Percentiles rank a stretch among this genome's conserved stretches.
Conservation (phyloP, 2,797 vertebrate species). For the Neosilurus hyrtlii region DNA sequence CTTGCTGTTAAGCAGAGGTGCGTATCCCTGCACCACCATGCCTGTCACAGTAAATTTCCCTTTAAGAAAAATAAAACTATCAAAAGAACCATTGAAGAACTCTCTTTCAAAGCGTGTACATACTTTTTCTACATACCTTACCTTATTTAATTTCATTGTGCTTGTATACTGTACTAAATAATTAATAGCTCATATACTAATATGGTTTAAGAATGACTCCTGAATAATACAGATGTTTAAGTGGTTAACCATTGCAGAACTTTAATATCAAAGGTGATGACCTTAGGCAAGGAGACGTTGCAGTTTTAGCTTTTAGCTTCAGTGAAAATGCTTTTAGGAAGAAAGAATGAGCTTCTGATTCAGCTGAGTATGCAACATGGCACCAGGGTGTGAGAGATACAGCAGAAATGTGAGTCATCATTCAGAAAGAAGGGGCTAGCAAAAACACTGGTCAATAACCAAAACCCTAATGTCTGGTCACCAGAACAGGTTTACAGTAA, state of each 20-base stretch:
- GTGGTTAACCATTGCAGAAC: not conserved
- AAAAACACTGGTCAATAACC: not conserved
- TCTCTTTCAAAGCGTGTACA: not conserved
- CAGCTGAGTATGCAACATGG: conserved; percentile 18
- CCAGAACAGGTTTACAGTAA: no score
- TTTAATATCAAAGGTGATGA: not conserved
- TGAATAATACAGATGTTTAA: conserved; percentile 3
- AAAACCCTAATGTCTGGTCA: not conserved
- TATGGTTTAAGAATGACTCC: not conserved
- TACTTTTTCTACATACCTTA: not conserved
- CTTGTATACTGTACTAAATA: not conserved
- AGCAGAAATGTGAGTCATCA: conserved; percentile 1
- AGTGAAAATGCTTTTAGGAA: conserved; percentile 24
- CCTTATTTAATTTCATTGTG: not conserved
- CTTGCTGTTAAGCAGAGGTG: no score
- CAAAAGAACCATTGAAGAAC: not conserved
- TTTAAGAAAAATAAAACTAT: not conserved
- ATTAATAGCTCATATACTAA: not conserved
- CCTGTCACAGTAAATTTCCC: not conserved
- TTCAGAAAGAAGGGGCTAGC: not conserved
- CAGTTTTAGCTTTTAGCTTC: not conserved
- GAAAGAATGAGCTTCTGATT: conserved; percentile 11
- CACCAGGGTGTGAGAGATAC: not conserved
- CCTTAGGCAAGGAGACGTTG: not conserved
- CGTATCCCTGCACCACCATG: no score